phyloP scores from a whole-genome alignment of 2,797 vertebrate genomes.

The Simalia tracyae region DNA sequence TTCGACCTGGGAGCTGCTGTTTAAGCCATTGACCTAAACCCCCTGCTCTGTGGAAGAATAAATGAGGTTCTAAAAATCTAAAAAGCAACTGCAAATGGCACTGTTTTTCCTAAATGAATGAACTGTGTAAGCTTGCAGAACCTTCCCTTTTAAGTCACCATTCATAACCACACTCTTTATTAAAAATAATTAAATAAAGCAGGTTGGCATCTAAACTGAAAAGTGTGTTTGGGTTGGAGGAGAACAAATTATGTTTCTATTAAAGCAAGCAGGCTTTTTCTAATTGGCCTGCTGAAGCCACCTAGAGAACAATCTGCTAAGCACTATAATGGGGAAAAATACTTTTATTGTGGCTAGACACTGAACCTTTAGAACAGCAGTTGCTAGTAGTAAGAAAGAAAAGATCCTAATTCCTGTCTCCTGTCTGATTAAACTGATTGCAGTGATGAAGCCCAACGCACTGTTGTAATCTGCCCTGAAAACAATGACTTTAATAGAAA shows the following conservation, averaged over 20 bases:
- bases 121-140: constrained; percentile 25
- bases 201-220: constrained; percentile 43
- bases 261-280: constrained; percentile 53
- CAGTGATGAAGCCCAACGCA: no score
- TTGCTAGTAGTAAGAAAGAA: neutral
- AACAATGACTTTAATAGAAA: no score
- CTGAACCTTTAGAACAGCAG: neutral
- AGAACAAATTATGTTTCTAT: constrained; percentile 34
- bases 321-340: neutral
- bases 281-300: constrained; percentile 53
- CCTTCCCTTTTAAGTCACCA: constrained; percentile 54
- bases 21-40: no score
- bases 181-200: constrained; percentile 56
- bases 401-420: neutral
- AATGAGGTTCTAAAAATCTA: no score
- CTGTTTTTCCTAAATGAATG: constrained; percentile 13
- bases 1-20: no score
- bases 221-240: constrained; percentile 15
- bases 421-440: neutral
- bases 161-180: constrained; percentile 54
- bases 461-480: no score
- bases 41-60: no score
- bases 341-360: neutral
- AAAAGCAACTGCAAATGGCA: neutral
- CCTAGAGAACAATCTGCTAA: constrained; percentile 26